These are phyloP conservation scores for Nannoperca australis DNA, from an alignment of 2,797 vertebrate species.

Conservation along the genomic window DNA sequence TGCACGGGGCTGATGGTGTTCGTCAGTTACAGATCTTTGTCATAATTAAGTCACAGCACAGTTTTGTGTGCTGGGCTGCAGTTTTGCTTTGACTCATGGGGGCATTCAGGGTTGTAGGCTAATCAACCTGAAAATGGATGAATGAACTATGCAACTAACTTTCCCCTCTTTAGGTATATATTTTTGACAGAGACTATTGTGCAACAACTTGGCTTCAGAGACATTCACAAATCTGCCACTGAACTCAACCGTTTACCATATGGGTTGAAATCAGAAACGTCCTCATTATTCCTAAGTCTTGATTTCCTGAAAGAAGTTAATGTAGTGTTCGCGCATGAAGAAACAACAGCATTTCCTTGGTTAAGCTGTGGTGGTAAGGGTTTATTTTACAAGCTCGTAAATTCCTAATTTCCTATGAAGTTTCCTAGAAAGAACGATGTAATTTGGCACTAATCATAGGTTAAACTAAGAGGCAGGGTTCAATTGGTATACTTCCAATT, in stretches of 20 bases:
- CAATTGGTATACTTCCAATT: slow-evolving; percentile 30
- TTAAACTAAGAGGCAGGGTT: slow-evolving; percentile 39
- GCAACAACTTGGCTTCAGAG: neutral
- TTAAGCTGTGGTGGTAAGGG: slow-evolving; percentile 5
- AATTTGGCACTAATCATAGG: slow-evolving; percentile 48
- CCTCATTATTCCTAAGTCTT: neutral
- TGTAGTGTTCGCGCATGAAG: neutral
- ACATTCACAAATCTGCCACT: neutral
- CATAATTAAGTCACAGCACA: slow-evolving; percentile 56
- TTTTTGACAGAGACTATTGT: neutral
- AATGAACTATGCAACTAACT: neutral
- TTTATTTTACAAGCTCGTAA: slow-evolving; percentile 63
- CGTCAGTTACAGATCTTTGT: slow-evolving; percentile 75
- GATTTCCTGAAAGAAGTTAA: neutral
- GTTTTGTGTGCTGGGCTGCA: slow-evolving; percentile 44
- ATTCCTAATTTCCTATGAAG: slow-evolving; percentile 35
- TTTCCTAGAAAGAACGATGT: slow-evolving; percentile 37
- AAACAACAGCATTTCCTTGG: neutral
- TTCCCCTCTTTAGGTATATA: no score
- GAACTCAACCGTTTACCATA: neutral
- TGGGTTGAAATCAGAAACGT: neutral
- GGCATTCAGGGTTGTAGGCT: slow-evolving; percentile 3
- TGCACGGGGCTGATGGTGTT: slow-evolving; percentile 57
- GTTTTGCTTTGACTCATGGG: slow-evolving; percentile 64
- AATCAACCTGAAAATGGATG: neutral